A percentile compares a stretch with the other conserved stretches of the same genome.
Conservation (phyloP, 2,797 vertebrate genomes). For the Alosa sapidissima region DNA sequence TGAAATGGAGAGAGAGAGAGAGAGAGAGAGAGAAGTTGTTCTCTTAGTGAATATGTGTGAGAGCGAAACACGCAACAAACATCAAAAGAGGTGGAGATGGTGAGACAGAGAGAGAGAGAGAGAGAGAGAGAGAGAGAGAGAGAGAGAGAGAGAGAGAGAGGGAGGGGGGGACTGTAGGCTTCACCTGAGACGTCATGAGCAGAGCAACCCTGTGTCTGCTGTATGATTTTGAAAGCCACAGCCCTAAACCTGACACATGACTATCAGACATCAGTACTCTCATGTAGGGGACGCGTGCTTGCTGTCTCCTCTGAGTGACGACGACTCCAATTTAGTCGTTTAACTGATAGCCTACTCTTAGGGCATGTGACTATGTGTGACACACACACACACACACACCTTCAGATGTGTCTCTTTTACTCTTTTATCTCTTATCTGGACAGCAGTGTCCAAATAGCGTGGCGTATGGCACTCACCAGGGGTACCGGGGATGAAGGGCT, state of each 20-base stretch:
- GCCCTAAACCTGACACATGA: neutral
- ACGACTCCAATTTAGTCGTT: neutral
- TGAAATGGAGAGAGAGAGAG: conserved; percentile 41
- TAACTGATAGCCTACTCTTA: neutral
- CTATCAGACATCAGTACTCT: neutral
- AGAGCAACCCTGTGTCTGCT: neutral
- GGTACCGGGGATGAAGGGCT: neutral
- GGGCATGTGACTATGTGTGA: neutral
- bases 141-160: too few species aligned
- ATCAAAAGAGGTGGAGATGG: neutral
- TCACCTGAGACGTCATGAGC: neutral
- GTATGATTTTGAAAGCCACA: neutral
- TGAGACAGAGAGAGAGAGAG: neutral
- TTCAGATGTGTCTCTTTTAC: neutral
- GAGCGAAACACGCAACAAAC: neutral
- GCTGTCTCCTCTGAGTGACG: neutral
- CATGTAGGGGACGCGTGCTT: neutral
- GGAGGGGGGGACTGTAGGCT: neutral
- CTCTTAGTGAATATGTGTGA: neutral
- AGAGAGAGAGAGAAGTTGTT: conserved; percentile 21
- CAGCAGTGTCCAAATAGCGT: neutral
- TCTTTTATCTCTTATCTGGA: neutral
- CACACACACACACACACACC: neutral
- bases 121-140: neutral
- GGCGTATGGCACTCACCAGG: neutral